Conservation (phyloP, 2,113 vertebrate genomes). For the Neodontobutis hainanensis region DNA sequence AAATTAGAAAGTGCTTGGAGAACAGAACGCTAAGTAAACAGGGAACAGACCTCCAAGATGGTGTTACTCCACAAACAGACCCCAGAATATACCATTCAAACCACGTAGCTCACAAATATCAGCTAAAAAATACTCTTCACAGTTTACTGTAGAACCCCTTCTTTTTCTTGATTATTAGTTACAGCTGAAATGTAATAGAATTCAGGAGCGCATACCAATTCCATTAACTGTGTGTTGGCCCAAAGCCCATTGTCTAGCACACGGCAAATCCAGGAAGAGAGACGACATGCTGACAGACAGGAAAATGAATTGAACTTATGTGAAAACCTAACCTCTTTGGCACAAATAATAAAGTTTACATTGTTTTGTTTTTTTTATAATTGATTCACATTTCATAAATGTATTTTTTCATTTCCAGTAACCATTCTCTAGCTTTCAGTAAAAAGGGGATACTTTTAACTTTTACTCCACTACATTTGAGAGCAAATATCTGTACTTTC, state of each 20-base stretch:
- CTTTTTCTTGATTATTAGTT: not conserved
- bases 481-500: not conserved
- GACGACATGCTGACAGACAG: not conserved
- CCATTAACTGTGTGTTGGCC: constrained; percentile 13
- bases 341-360: constrained; percentile 7
- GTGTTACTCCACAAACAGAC: not conserved
- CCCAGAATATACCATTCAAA: not conserved
- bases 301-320: constrained; percentile 11
- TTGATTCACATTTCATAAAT: not conserved
- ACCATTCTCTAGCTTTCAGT: too few species aligned
- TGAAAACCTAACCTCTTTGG: constrained; percentile 17
- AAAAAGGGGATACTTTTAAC: too few species aligned
- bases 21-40: constrained; percentile 31
- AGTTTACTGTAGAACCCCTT: not conserved
- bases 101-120: not conserved
- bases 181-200: constrained; percentile 10
- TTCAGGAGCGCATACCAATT: constrained; percentile 4
- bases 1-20: constrained; percentile 43
- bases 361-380: not conserved
- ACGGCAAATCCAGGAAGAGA: constrained; percentile 10
- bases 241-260: not conserved
- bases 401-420: not conserved
- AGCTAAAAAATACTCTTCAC: not conserved
- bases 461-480: not conserved
- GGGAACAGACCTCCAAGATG: not conserved